Conservation (phyloP, 2,888 invertebrate species). For the Cephus spinipes region DNA sequence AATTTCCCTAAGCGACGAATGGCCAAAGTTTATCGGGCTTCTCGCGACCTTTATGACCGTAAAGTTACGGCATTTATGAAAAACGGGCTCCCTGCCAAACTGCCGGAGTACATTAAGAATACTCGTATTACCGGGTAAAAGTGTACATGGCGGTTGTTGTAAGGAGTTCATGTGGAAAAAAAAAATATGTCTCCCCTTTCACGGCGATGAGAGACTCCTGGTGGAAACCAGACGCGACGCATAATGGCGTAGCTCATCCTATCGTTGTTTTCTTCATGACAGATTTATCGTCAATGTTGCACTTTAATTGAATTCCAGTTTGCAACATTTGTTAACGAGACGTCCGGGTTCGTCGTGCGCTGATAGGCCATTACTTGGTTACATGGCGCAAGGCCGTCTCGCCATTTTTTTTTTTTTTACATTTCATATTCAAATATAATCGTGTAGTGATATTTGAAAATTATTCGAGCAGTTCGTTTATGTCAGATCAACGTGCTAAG, state of each 20-base stretch:
- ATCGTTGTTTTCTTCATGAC: slow-evolving; percentile 25
- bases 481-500: background rate
- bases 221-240: background rate
- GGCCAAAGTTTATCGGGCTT: background rate
- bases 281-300: slow-evolving; percentile 45
- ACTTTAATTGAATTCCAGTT: slow-evolving; percentile 36
- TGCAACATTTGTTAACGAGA: slow-evolving; percentile 35
- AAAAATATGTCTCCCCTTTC: background rate
- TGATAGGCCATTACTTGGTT: slow-evolving; percentile 33
- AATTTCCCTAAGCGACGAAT: background rate
- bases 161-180: background rate
- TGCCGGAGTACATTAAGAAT: background rate
- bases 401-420: background rate
- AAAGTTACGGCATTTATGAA: background rate
- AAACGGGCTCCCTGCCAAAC: background rate
- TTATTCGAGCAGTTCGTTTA: background rate
- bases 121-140: background rate
- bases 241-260: background rate
- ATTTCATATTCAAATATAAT: background rate
- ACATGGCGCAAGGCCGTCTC: slow-evolving; percentile 13
- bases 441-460: background rate
- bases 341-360: slow-evolving; percentile 27
- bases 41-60: background rate
- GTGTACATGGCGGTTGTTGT: background rate
- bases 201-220: background rate